Evolutionary conservation across 2,797 vertebrate species (phyloP).

Genomic region (Periophthalmus magnuspinnatus): DNA sequence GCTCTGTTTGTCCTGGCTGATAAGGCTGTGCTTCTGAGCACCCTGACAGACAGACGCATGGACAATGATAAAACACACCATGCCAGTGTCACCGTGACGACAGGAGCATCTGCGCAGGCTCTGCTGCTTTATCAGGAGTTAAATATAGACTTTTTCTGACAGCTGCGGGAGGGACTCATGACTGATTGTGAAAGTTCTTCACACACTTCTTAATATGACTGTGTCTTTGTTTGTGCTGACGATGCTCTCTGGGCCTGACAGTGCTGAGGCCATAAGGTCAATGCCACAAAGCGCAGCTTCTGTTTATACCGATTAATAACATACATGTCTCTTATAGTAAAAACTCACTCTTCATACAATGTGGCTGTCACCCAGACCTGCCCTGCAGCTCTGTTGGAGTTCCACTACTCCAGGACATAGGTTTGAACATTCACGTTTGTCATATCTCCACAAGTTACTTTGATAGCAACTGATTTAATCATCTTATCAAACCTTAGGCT

Average conservation of each 20-base stretch:
- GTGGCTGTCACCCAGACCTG: slow-evolving; percentile 1
- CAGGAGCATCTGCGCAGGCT: slow-evolving; percentile 72
- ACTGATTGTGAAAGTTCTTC: slow-evolving; percentile 43
- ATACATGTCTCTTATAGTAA: slow-evolving; percentile 23
- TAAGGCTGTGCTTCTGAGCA: slow-evolving; percentile 61
- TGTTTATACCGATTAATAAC: slow-evolving; percentile 36
- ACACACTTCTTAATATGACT: slow-evolving; percentile 39
- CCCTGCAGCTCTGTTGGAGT: neutral
- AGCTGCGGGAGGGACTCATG: slow-evolving; percentile 68
- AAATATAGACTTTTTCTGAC: slow-evolving; percentile 74
- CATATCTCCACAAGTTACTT: slow-evolving; percentile 11
- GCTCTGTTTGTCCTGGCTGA: slow-evolving; percentile 63
- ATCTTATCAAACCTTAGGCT: slow-evolving; percentile 22
- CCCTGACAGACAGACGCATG: slow-evolving; percentile 61
- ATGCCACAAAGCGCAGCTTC: slow-evolving; percentile 40
- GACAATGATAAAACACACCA: slow-evolving; percentile 70
- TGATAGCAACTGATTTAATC: slow-evolving; percentile 32
- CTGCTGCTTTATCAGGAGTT: slow-evolving; percentile 55
- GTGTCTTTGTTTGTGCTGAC: slow-evolving; percentile 21
- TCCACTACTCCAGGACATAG: slow-evolving; percentile 22
- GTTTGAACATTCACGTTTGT: slow-evolving; percentile 15
- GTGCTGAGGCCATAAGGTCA: slow-evolving; percentile 43
- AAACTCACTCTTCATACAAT: slow-evolving; percentile 38
- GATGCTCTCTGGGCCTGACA: slow-evolving; percentile 10
- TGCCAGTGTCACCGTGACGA: slow-evolving; percentile 67